These are phyloP conservation scores for Eubasilissa regina DNA, from an alignment of 1,140 invertebrate species.

Conservation along the genomic window DNA sequence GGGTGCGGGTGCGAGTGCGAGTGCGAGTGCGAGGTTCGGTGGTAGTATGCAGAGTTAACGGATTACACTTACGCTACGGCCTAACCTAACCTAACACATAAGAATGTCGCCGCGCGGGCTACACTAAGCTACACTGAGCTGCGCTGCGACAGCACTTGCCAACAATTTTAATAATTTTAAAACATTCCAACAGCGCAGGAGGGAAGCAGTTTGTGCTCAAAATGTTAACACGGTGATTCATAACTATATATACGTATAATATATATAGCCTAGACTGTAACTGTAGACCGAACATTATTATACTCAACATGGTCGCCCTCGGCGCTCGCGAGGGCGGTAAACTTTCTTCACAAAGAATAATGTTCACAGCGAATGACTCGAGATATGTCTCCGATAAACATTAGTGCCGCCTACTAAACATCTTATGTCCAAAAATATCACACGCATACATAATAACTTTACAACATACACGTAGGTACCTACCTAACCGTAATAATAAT, in stretches of 20 bases:
- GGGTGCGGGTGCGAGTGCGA: too few species aligned
- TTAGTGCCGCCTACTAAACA: constrained; percentile 40
- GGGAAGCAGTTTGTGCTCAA: constrained; percentile 57
- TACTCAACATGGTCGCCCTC: constrained; percentile 42
- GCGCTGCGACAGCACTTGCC: constrained; percentile 9
- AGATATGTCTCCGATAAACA: constrained; percentile 52
- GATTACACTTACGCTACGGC: neutral
- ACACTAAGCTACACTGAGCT: neutral
- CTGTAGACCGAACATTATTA: constrained; percentile 52
- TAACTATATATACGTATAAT: constrained; percentile 53
- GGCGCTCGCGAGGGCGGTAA: constrained; percentile 23
- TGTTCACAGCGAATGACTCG: constrained; percentile 42
- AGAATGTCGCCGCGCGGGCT: constrained; percentile 2
- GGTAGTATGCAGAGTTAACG: constrained; percentile 1
- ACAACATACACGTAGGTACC: constrained; percentile 40
- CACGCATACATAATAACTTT: constrained; percentile 54
- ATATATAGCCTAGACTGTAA: constrained; percentile 55
- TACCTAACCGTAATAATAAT: neutral
- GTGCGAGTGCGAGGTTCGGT: neutral
- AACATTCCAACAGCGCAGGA: constrained; percentile 35
- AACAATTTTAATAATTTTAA: constrained; percentile 26
- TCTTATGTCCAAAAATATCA: constrained; percentile 55
- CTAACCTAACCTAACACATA: constrained; percentile 23
- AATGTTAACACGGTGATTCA: constrained; percentile 56
- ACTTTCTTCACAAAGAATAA: constrained; percentile 36